Percentiles rank a stretch among this genome's conserved stretches.
Evolutionary conservation across 2,888 invertebrate species (phyloP).

Genomic region (Machimus rusticus): DNA sequence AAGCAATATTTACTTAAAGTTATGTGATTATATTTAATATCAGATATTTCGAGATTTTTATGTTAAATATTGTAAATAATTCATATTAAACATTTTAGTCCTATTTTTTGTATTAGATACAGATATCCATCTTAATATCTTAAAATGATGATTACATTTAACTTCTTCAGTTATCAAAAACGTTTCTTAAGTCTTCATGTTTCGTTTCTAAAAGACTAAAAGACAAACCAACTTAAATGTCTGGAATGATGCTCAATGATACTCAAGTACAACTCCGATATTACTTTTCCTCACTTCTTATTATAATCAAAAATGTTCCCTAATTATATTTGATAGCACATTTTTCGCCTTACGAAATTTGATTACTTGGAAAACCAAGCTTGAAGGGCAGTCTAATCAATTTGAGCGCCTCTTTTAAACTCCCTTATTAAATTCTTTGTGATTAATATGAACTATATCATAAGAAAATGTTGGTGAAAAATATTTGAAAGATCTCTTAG

Average conservation of each 20-base stretch:
- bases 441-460: neutral
- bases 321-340: neutral
- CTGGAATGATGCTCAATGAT: too few species aligned
- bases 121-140: too few species aligned
- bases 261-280: neutral
- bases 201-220: too few species aligned
- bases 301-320: neutral
- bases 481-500: neutral
- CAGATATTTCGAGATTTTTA: neutral
- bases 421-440: neutral
- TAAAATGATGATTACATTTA: too few species aligned
- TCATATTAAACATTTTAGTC: too few species aligned
- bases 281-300: neutral
- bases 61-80: too few species aligned
- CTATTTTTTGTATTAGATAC: too few species aligned
- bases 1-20: neutral
- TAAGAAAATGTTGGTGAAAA: neutral
- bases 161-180: too few species aligned
- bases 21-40: neutral
- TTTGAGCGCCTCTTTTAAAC: neutral
- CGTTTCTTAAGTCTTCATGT: too few species aligned
- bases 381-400: neutral
- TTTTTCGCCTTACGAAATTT: neutral
- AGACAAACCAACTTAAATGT: too few species aligned
- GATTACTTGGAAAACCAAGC: neutral